Percentiles rank a stretch among this genome's conserved stretches.
Conservation (phyloP, 2,113 vertebrate genomes). For the Solea senegalensis region DNA sequence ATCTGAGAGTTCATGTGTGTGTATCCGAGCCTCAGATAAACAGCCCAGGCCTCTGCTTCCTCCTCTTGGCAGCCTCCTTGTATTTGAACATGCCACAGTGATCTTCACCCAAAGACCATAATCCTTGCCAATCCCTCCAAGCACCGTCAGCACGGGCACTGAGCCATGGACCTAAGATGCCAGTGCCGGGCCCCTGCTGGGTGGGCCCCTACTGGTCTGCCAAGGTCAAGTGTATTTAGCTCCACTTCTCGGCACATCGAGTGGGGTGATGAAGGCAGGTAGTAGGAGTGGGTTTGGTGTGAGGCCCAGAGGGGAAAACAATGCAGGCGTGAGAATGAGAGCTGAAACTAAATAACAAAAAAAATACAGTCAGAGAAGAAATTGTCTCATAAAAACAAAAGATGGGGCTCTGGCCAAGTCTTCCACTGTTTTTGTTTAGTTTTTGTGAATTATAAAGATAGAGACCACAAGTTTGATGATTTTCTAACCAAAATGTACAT, state of each 20-base stretch:
- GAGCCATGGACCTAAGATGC: conserved; percentile 56
- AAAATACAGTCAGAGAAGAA: background rate
- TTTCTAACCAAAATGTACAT: background rate
- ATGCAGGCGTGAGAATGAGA: conserved; percentile 7
- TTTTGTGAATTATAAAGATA: conserved; percentile 10
- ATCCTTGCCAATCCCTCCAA: conserved; percentile 72
- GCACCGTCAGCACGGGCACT: conserved; percentile 62
- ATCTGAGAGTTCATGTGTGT: conserved; percentile 12
- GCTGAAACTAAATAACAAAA: conserved; percentile 7
- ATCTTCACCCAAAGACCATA: conserved; percentile 72
- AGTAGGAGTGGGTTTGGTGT: conserved; percentile 26
- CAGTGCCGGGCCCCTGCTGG: conserved; percentile 35
- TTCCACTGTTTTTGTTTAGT: background rate
- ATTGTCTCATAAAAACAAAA: conserved; percentile 6
- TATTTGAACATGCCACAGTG: conserved; percentile 64
- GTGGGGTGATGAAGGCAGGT: conserved; percentile 17
- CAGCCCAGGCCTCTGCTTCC: conserved; percentile 45
- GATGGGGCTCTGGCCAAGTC: background rate
- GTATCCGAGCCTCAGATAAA: conserved; percentile 25
- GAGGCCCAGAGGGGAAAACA: conserved; percentile 20
- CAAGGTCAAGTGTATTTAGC: conserved; percentile 82
- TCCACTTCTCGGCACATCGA: conserved; percentile 49
- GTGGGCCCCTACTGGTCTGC: conserved; percentile 56
- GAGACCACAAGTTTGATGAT: background rate
- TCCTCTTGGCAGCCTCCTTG: conserved; percentile 65